Conservation (phyloP, 2,797 vertebrate genomes). For the Tauraco hartlaubi region DNA sequence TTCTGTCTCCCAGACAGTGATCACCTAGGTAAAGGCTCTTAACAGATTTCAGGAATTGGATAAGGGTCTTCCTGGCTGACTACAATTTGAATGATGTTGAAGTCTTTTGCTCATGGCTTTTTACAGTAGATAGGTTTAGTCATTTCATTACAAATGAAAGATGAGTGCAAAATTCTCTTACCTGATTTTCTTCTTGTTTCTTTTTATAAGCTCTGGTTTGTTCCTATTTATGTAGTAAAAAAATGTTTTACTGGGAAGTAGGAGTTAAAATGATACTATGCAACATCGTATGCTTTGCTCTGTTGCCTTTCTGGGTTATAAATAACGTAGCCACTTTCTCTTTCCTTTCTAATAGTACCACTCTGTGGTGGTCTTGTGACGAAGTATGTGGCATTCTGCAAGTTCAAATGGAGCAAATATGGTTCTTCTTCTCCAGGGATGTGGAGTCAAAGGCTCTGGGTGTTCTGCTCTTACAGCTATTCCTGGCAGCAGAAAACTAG, state of each 20-base stretch:
- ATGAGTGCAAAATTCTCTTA: background rate
- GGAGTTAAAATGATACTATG: rapidly evolving
- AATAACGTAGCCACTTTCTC: background rate
- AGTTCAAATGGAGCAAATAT: background rate
- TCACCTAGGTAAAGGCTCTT: background rate
- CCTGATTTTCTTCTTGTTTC: background rate
- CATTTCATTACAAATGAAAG: background rate
- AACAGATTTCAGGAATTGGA: background rate
- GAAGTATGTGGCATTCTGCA: background rate
- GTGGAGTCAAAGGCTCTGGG: background rate
- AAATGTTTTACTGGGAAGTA: background rate
- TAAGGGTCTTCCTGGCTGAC: background rate
- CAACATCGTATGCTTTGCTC: background rate
- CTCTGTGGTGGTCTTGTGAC: background rate
- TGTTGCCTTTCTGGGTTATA: background rate
- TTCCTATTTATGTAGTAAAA: background rate
- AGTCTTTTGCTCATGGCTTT: background rate
- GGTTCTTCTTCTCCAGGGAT: background rate
- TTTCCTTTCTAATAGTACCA: background rate
- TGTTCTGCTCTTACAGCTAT: background rate
- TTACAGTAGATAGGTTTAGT: background rate
- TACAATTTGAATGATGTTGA: rapidly evolving
- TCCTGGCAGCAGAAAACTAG: background rate
- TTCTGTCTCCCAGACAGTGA: background rate
- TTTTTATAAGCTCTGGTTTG: background rate